phyloP scores from a whole-genome alignment of 53 echinoderm and acorn worm species.

The Henricia sp. region DNA sequence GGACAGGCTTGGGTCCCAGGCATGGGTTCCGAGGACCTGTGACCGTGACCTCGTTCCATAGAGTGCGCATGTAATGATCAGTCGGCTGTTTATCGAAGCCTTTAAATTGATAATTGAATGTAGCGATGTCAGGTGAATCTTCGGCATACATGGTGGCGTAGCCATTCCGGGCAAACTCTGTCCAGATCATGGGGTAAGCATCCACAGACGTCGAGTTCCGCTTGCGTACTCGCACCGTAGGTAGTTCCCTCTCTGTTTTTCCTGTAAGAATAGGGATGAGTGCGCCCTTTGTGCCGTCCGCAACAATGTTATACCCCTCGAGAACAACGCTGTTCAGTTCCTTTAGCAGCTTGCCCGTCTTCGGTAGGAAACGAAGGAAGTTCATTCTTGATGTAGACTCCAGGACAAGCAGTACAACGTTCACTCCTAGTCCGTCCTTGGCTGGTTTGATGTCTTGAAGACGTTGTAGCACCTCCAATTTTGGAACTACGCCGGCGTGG shows the following conservation, averaged over 20 bases:
- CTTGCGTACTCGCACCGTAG: conserved; percentile 43
- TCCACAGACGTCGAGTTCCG: conserved; percentile 31
- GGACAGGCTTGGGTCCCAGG: conserved; percentile 58
- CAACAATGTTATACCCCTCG: conserved; percentile 70
- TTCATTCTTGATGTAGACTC: conserved; percentile 68
- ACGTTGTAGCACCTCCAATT: conserved; percentile 20
- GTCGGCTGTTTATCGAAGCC: conserved; percentile 68
- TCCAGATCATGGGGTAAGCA: conserved; percentile 63
- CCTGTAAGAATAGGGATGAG: conserved; percentile 67
- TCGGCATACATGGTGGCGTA: conserved; percentile 72
- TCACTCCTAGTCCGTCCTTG: conserved; percentile 45
- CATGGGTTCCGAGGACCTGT: conserved; percentile 37
- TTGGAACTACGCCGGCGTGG: conserved; percentile 60
- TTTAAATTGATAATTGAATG: conserved; percentile 63
- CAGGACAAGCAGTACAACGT: conserved; percentile 64
- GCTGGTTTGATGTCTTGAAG: background rate
- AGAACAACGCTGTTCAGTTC: conserved; percentile 22
- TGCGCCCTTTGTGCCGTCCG: conserved; percentile 64
- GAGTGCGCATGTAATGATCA: conserved; percentile 69
- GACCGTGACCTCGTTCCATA: conserved; percentile 30
- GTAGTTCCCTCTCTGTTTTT: conserved; percentile 51
- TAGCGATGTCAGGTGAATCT: conserved; percentile 43
- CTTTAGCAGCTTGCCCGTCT: conserved; percentile 29
- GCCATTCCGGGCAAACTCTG: conserved; percentile 45
- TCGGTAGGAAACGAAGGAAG: conserved; percentile 62